Conservation (phyloP, 2,797 vertebrate species). For the Calcarius lapponicus region DNA sequence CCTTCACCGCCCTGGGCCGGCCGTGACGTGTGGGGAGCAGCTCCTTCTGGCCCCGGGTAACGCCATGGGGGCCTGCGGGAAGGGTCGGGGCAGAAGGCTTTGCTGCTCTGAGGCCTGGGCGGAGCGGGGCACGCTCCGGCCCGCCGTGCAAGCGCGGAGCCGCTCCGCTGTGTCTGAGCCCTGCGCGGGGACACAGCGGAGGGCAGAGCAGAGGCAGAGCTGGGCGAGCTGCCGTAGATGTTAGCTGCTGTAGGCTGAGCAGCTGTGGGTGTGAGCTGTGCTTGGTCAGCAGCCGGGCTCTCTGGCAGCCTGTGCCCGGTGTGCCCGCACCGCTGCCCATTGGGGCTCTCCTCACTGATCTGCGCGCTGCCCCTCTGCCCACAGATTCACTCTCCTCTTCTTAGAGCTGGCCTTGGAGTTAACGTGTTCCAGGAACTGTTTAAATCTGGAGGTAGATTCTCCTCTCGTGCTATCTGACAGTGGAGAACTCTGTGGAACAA, state of each 20-base stretch:
- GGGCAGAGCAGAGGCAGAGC: not conserved
- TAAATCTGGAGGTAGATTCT: not conserved
- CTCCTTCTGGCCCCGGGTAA: not conserved
- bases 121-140: not conserved
- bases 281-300: not conserved
- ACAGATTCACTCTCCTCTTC: fast-evolving
- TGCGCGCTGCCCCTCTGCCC: not conserved
- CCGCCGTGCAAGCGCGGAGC: not conserved
- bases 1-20: not conserved
- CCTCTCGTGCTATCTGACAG: not conserved
- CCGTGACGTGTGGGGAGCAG: not conserved
- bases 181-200: fast-evolving
- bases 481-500: not conserved
- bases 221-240: not conserved
- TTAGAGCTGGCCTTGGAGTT: not conserved
- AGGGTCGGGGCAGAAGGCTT: not conserved
- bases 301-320: not conserved
- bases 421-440: not conserved
- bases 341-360: not conserved
- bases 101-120: not conserved
- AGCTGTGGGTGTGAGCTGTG: fast-evolving
- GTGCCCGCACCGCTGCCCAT: not conserved
- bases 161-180: not conserved
- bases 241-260: not conserved
- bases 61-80: not conserved